Evolutionary conservation across 2,113 vertebrate species (phyloP).

Genomic region (Petroica traversi): DNA sequence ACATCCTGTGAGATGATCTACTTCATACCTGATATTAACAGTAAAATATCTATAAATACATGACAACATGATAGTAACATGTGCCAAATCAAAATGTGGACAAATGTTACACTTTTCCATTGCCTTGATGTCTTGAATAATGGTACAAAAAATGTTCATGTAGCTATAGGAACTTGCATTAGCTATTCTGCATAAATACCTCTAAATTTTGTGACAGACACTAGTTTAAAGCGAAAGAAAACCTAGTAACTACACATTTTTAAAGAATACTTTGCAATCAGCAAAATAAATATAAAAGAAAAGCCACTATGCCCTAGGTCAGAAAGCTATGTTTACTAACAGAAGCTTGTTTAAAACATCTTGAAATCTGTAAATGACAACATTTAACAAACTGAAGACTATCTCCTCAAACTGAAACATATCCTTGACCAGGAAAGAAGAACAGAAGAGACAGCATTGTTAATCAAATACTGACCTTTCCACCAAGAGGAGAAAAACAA

Average conservation of each 20-base stretch:
- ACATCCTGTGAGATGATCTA: not conserved
- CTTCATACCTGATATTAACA: not conserved
- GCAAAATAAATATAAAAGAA: not conserved
- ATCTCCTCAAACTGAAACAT: not conserved
- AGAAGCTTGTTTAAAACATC: not conserved
- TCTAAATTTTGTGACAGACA: not conserved
- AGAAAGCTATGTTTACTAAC: not conserved
- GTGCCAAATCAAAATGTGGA: not conserved
- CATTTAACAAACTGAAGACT: not conserved
- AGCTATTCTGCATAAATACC: not conserved
- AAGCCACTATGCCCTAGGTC: not conserved
- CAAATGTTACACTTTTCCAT: not conserved
- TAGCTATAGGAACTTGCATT: not conserved
- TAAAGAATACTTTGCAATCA: not conserved
- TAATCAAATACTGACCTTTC: not conserved
- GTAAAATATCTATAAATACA: not conserved
- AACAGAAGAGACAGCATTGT: not conserved
- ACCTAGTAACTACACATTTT: not conserved
- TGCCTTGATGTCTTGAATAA: not conserved
- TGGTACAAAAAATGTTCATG: not conserved
- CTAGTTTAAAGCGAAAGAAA: not conserved
- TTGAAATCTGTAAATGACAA: not conserved
- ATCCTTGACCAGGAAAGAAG: not conserved
- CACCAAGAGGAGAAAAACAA: not conserved
- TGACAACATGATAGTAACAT: not conserved